phyloP scores from a whole-genome alignment of 1,140 invertebrate genomes.

The Lineus longissimus region DNA sequence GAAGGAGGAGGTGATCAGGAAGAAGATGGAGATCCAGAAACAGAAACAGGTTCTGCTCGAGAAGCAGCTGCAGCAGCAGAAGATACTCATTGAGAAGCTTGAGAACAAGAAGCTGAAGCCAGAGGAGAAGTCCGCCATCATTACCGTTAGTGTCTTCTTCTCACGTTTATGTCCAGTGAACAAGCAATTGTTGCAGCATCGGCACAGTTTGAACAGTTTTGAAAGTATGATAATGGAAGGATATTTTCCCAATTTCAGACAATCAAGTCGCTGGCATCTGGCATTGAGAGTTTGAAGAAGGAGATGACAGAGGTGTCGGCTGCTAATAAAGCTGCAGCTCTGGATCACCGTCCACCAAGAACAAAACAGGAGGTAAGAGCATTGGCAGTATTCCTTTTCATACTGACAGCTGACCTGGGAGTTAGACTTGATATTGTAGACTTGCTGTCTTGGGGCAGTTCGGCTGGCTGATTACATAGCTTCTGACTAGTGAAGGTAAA shows the following conservation, averaged over 20 bases:
- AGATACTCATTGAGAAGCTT: constrained; percentile 67
- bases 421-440: too few species aligned
- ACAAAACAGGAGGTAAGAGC: constrained; percentile 13
- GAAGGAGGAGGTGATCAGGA: constrained; percentile 62
- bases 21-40: constrained; percentile 70
- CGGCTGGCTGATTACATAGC: too few species aligned
- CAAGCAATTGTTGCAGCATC: too few species aligned
- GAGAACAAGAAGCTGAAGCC: constrained; percentile 61
- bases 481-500: too few species aligned
- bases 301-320: constrained; percentile 57
- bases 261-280: constrained; percentile 70
- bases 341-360: not conserved
- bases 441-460: too few species aligned
- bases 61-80: constrained; percentile 75
- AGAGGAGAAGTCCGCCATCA: constrained; percentile 65
- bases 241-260: constrained; percentile 54
- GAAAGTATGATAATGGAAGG: not conserved
- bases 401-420: too few species aligned
- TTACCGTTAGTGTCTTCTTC: constrained; percentile 36
- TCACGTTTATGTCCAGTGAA: not conserved
- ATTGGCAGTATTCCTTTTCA: too few species aligned
- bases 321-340: not conserved
- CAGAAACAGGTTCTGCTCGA: constrained; percentile 73
- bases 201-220: not conserved
- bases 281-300: constrained; percentile 71